Evolutionary conservation across 2,888 invertebrate genomes (phyloP).

Genomic region (Adelphocoris suturalis): DNA sequence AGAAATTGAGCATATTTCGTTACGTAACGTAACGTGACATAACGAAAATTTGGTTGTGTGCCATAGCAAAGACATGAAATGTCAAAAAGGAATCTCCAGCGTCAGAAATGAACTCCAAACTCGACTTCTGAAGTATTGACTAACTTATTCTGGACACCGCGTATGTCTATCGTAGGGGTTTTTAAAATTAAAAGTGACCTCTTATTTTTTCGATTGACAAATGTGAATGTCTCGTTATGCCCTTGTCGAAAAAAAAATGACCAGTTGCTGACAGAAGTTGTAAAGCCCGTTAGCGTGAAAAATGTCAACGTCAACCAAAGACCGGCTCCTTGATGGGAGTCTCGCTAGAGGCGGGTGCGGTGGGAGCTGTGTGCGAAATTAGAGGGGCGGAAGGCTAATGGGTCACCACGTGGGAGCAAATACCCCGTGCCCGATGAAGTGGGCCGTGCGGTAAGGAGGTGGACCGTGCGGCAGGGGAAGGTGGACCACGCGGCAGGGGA

Average conservation of each 20-base stretch:
- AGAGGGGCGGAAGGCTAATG: conserved; percentile 15
- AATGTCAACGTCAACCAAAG: conserved; percentile 3
- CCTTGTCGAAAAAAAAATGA: not conserved
- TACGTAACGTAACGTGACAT: conserved; percentile 1
- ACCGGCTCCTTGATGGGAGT: not conserved
- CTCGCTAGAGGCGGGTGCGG: too few species aligned
- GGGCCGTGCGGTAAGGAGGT: not conserved
- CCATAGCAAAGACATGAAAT: too few species aligned
- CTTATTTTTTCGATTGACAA: too few species aligned
- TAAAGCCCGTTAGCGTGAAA: not conserved
- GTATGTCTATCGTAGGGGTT: too few species aligned
- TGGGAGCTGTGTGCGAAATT: not conserved
- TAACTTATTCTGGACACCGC: too few species aligned
- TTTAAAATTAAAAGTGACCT: too few species aligned
- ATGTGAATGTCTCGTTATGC: too few species aligned
- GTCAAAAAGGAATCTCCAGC: too few species aligned
- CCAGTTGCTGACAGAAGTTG: not conserved
- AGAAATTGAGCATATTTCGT: not conserved
- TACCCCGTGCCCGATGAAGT: not conserved
- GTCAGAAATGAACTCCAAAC: too few species aligned
- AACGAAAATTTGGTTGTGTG: not conserved
- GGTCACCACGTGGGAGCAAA: not conserved
- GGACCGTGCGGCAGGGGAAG: not conserved
- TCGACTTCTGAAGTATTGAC: too few species aligned
- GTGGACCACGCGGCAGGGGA: not conserved